Conservation (phyloP, 2,113 vertebrate species). For the Barnardius zonarius region DNA sequence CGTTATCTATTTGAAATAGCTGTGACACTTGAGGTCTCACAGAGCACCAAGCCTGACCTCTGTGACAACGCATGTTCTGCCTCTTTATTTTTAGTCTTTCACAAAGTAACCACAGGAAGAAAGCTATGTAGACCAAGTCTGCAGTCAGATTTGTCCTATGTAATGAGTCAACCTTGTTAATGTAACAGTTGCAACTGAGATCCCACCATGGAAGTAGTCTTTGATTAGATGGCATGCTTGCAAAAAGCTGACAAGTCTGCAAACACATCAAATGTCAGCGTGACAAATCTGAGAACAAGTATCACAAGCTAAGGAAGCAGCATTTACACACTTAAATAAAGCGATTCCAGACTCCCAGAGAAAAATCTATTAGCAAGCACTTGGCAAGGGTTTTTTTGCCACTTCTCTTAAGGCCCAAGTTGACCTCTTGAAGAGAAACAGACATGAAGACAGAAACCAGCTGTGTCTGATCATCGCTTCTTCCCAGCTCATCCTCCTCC, state of each 20-base stretch:
- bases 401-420: not conserved
- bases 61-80: not conserved
- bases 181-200: not conserved
- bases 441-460: not conserved
- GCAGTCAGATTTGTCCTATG: not conserved
- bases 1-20: not conserved
- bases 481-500: not conserved
- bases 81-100: not conserved
- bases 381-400: not conserved
- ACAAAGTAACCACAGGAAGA: not conserved
- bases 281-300: not conserved
- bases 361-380: not conserved
- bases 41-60: not conserved
- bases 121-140: not conserved
- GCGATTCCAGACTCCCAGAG: not conserved
- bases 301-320: not conserved
- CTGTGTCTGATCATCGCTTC: not conserved
- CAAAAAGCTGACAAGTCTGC: conserved; percentile 10
- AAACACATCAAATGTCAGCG: not conserved
- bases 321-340: not conserved
- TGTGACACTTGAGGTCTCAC: rapidly evolving
- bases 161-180: not conserved
- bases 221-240: not conserved
- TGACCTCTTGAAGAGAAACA: not conserved
- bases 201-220: not conserved